phyloP scores from a whole-genome alignment of 2,888 invertebrate genomes.

The Ochropleura plecta region DNA sequence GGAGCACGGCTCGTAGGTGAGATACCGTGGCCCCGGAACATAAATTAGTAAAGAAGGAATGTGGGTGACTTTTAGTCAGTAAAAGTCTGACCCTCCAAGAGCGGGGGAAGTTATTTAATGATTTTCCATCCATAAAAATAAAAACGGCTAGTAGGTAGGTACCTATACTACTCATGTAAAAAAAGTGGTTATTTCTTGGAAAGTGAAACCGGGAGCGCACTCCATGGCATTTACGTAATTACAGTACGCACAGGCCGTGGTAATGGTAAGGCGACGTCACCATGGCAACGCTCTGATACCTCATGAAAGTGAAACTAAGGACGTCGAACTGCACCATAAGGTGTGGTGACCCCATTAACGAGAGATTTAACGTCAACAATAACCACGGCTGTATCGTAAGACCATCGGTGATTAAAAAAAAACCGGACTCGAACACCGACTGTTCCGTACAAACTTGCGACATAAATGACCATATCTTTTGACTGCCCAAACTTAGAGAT shows the following conservation, averaged over 20 bases:
- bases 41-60: too few species aligned
- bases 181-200: constrained; percentile 66
- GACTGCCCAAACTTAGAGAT: too few species aligned
- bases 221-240: constrained; percentile 79
- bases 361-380: constrained; percentile 9
- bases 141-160: too few species aligned
- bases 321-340: constrained; percentile 68
- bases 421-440: too few species aligned
- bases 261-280: constrained; percentile 65
- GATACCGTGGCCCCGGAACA: too few species aligned
- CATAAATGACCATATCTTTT: too few species aligned
- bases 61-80: too few species aligned
- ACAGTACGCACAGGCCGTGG: constrained; percentile 74
- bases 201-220: constrained; percentile 76
- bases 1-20: background rate
- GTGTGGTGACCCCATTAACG: constrained; percentile 10
- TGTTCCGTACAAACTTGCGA: too few species aligned
- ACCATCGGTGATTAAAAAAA: background rate
- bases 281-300: constrained; percentile 83
- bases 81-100: too few species aligned
- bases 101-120: too few species aligned
- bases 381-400: background rate
- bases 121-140: too few species aligned
- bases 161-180: background rate
- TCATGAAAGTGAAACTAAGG: constrained; percentile 82